A percentile compares a stretch with the other conserved stretches of the same genome.
Evolutionary conservation across 2,797 vertebrate genomes (phyloP).

Genomic region (Anguilla pacifica): DNA sequence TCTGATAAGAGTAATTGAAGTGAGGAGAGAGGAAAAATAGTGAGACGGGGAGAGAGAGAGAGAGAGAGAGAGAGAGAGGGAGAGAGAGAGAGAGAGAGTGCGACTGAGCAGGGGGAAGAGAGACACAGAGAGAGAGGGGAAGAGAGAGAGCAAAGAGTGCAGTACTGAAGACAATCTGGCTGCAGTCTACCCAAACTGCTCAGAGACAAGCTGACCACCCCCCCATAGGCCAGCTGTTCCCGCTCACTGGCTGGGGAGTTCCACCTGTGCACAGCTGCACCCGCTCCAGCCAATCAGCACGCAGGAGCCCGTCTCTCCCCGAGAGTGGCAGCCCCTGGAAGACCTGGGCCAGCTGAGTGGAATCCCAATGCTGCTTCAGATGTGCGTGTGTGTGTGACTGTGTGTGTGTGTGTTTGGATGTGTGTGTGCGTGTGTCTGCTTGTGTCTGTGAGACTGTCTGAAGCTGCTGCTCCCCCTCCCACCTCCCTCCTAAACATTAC

Average conservation of each 20-base stretch:
- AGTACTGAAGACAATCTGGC: background rate
- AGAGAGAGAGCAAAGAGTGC: background rate
- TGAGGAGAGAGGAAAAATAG: no score
- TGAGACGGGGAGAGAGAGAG: no score
- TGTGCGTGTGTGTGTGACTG: background rate
- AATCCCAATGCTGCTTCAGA: slow-evolving; percentile 22
- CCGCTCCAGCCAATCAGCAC: slow-evolving; percentile 11
- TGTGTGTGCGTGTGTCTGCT: background rate
- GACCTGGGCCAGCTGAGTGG: slow-evolving; percentile 11
- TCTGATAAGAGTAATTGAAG: no score
- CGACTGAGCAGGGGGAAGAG: no score
- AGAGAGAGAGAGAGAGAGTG: no score
- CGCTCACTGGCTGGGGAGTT: slow-evolving; percentile 11
- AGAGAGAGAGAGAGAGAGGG: no score
- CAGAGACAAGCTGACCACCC: background rate
- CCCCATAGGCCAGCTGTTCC: slow-evolving; percentile 9
- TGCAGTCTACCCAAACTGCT: background rate
- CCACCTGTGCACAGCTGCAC: slow-evolving; percentile 13
- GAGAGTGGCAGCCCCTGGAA: slow-evolving; percentile 19
- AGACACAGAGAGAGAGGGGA: background rate
- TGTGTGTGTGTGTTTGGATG: background rate
- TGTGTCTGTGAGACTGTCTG: background rate
- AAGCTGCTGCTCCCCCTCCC: background rate
- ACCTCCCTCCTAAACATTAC: background rate
- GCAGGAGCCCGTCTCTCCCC: slow-evolving; percentile 11